Conservation (phyloP, 2,888 invertebrate genomes). For the Sarcophaga variegata region DNA sequence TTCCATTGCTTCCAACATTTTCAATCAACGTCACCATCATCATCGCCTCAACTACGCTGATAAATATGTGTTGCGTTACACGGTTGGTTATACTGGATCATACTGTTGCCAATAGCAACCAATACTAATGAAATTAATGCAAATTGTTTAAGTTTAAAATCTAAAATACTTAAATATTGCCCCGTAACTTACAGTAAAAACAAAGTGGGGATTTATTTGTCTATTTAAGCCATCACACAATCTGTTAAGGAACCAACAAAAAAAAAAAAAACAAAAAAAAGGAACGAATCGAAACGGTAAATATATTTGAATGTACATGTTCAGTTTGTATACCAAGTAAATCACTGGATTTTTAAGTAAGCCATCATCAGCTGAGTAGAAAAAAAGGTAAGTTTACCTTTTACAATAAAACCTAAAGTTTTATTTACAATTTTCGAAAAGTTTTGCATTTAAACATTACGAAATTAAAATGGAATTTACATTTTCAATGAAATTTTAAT, state of each 20-base stretch:
- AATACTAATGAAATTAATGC: constrained; percentile 52
- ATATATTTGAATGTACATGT: not conserved
- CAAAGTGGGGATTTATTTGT: constrained; percentile 42
- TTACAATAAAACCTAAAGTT: not conserved
- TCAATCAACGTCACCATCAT: constrained; percentile 23
- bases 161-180: constrained; percentile 51
- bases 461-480: not conserved
- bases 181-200: constrained; percentile 27
- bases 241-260: not conserved
- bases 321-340: not conserved
- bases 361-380: not conserved
- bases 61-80: not conserved
- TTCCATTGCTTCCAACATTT: constrained; percentile 10
- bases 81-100: no score
- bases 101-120: not conserved
- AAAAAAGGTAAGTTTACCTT: not conserved
- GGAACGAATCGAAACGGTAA: not conserved
- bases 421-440: not conserved
- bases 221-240: constrained; percentile 36
- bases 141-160: constrained; percentile 62
- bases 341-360: not conserved
- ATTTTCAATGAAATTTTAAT: no score
- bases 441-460: not conserved
- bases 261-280: not conserved
- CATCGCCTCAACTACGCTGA: not conserved